Evolutionary conservation across 92 coral and sea anemone species (phyloP).

Genomic region (Parazoanthus darwini): DNA sequence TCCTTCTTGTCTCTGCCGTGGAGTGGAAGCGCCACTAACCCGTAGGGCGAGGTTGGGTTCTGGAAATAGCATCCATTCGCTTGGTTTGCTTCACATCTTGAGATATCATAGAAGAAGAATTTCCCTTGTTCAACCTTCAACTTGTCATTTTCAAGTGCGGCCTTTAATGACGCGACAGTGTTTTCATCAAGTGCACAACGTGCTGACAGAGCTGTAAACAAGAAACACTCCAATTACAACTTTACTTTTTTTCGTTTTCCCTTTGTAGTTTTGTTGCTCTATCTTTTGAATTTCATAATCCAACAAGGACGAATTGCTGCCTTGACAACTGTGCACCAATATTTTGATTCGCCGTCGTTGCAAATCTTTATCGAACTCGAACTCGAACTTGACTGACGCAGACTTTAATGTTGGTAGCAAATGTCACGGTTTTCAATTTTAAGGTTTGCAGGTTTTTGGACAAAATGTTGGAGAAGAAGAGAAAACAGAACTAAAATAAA

Average conservation of each 20-base stretch:
- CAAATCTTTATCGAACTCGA: too few species aligned
- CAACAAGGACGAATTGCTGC: too few species aligned
- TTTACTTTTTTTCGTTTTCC: too few species aligned
- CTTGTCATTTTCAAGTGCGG: neutral
- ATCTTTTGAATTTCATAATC: too few species aligned
- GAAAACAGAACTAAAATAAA: too few species aligned
- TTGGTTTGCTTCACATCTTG: neutral
- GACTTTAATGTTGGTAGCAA: too few species aligned
- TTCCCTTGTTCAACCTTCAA: neutral
- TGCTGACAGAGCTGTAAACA: neutral
- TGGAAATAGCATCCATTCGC: conserved; percentile 11
- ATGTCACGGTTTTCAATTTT: too few species aligned
- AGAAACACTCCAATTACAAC: neutral
- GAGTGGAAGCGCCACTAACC: neutral
- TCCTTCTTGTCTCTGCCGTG: conserved; percentile 26
- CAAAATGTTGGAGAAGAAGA: too few species aligned
- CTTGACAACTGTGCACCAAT: too few species aligned
- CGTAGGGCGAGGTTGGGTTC: conserved; percentile 21
- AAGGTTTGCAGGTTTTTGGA: too few species aligned
- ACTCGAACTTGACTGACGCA: too few species aligned
- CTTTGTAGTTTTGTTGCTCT: neutral
- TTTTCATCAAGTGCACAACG: neutral
- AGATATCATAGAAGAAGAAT: neutral
- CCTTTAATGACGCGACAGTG: neutral
- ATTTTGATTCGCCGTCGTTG: too few species aligned